phyloP scores from a whole-genome alignment of 2,888 invertebrate genomes.

The Machimus atricapillus region DNA sequence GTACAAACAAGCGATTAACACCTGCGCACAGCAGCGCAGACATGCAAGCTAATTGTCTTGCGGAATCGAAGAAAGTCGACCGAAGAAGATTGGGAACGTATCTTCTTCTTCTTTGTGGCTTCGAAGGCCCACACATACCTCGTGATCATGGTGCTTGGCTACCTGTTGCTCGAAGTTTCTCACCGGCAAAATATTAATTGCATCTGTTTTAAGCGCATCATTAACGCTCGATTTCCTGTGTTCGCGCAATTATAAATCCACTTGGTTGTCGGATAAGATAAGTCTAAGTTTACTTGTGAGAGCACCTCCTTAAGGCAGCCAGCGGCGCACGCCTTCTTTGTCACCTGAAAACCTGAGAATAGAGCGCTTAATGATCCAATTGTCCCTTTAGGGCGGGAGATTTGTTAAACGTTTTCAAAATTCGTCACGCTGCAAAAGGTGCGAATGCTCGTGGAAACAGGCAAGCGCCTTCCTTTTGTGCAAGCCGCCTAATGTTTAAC shows the following conservation, averaged over 20 bases:
- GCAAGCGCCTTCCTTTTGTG: constrained; percentile 35
- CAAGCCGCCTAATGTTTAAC: not conserved
- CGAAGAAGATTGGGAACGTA: not conserved
- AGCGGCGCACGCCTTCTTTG: not conserved
- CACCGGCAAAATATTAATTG: not conserved
- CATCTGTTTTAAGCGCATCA: not conserved
- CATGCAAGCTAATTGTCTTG: constrained; percentile 44
- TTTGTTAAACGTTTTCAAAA: not conserved
- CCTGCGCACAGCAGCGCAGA: constrained; percentile 42
- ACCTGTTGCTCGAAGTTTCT: not conserved
- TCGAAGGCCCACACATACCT: not conserved
- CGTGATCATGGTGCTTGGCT: not conserved
- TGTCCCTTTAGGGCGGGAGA: constrained; percentile 26
- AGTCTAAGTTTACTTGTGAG: not conserved
- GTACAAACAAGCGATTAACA: constrained; percentile 47
- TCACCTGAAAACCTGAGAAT: not conserved
- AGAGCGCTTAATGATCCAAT: not conserved
- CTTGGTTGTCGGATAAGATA: not conserved
- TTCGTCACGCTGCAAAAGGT: constrained; percentile 41
- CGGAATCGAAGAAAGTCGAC: constrained; percentile 14
- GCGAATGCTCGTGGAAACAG: constrained; percentile 42
- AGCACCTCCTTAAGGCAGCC: not conserved
- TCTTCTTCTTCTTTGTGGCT: not conserved
- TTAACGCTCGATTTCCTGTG: not conserved
- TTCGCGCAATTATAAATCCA: not conserved